A percentile compares a stretch with the other conserved stretches of the same genome.
Conservation (phyloP, 2,113 vertebrate species). For the Macquaria australasica region DNA sequence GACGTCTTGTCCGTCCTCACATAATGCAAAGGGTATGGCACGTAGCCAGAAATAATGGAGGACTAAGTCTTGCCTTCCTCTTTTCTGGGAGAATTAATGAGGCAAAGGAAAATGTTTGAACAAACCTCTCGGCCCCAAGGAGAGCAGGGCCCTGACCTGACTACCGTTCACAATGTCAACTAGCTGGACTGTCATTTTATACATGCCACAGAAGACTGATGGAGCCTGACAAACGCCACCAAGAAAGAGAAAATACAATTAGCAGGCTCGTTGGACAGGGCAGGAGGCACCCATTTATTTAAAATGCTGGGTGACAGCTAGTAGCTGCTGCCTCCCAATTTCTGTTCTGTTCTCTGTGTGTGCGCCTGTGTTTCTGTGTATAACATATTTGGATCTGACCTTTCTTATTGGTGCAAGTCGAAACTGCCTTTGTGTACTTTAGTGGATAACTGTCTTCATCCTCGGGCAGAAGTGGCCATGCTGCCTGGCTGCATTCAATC, state of each 20-base stretch:
- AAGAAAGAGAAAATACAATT: slow-evolving; percentile 86
- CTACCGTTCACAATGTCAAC: slow-evolving; percentile 74
- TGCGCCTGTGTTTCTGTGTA: slow-evolving; percentile 20
- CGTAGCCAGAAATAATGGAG: slow-evolving; percentile 62
- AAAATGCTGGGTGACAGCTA: slow-evolving; percentile 79
- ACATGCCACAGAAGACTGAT: slow-evolving; percentile 84
- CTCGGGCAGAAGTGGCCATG: slow-evolving; percentile 50
- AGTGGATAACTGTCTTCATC: slow-evolving; percentile 71
- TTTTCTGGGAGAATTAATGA: slow-evolving; percentile 77
- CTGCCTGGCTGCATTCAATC: slow-evolving; percentile 55
- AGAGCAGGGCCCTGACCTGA: slow-evolving; percentile 69
- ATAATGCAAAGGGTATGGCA: slow-evolving; percentile 65
- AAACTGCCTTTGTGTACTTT: slow-evolving; percentile 56
- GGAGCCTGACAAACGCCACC: slow-evolving; percentile 81
- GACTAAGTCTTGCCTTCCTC: slow-evolving; percentile 48
- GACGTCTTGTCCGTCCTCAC: slow-evolving; percentile 44
- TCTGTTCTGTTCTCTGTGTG: slow-evolving; percentile 19
- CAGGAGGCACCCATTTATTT: slow-evolving; percentile 82
- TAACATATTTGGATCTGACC: slow-evolving; percentile 66
- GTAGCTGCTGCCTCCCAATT: slow-evolving; percentile 49
- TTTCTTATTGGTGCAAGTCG: slow-evolving; percentile 67
- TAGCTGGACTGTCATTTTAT: slow-evolving; percentile 83
- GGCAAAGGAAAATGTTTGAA: slow-evolving; percentile 78
- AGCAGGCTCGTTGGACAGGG: slow-evolving; percentile 83
- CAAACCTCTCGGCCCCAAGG: slow-evolving; percentile 70